Conservation (phyloP, 64 coral and sea anemone species). For the Platygyra sinensis region DNA sequence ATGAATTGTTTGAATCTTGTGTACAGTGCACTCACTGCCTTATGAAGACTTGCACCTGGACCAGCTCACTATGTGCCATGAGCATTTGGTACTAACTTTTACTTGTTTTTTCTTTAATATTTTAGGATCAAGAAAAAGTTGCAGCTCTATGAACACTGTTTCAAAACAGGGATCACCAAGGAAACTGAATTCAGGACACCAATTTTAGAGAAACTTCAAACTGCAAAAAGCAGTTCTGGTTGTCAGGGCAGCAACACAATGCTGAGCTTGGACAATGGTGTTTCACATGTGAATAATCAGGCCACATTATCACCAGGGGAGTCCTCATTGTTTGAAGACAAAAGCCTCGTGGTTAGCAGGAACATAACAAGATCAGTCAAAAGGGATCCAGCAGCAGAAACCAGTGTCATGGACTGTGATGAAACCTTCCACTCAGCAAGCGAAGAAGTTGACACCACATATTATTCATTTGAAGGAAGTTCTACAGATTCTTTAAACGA, state of each 20-base stretch:
- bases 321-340: neutral
- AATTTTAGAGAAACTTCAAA: neutral
- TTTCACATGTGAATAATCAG: neutral
- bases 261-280: neutral
- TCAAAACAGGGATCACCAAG: neutral
- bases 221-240: neutral
- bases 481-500: neutral
- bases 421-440: constrained; percentile 3
- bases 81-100: neutral
- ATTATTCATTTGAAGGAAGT: neutral
- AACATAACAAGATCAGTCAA: too few relatives aligned
- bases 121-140: neutral
- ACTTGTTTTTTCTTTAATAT: neutral
- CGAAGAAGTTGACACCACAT: neutral
- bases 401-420: constrained; percentile 2
- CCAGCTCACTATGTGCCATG: too few relatives aligned
- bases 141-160: neutral
- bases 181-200: neutral
- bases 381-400: neutral
- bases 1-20: too few relatives aligned
- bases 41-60: too few relatives aligned
- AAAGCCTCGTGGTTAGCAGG: neutral
- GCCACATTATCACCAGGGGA: neutral
- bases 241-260: neutral
- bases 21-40: too few relatives aligned